Base-by-base conservation (phyloP, 2,888 invertebrate species). In the Spodoptera exigua region DNA sequence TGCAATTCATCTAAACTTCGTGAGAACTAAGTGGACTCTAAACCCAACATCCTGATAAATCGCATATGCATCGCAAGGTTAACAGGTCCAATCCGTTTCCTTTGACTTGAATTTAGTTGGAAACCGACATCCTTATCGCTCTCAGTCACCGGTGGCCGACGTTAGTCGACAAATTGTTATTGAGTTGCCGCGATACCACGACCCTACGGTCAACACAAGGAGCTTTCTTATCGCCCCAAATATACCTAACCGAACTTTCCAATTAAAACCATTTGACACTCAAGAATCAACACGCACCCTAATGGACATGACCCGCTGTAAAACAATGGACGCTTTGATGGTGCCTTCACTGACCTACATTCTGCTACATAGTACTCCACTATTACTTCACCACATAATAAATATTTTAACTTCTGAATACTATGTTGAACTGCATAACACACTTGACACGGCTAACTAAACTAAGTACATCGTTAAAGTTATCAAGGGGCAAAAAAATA, bases 111-210 rank as follows among this genome's bases (percentile, higher is more conserved):
- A 61, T 61, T 67, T 40, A 70, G 55, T 69, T 70, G 54, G 61
- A 68, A 74, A 70, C 64, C 57, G 59, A 68, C 57, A 49, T 65
- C 49, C 54, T 73, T 67, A 68, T 63, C 66, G 56, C 73, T 82
- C 80, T 80, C 80, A 72, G 77, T 69, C 58, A 60, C 60, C 60
- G 71, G 62, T 67, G 70, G 68, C 46, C 48, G 67, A 55, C 70
- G 65, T 63, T 66, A 60, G 57, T 53, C 67, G 80, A 84, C 84
- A 84, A 85, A 83, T 85, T 83, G 76, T 86, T 84, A 82, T 82
- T 83, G 79, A 80, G 70, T 59, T 49, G 63, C 66, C 53, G 39
- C 48, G 80, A 80, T 81, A 81, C 68, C 46, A 61, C 64, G 81
- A 84, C 81, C 83, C 61, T 49, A 57, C 66, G 68, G 77, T 78